phyloP scores from a whole-genome alignment of 2,888 invertebrate genomes.

The Idaea aversata region DNA sequence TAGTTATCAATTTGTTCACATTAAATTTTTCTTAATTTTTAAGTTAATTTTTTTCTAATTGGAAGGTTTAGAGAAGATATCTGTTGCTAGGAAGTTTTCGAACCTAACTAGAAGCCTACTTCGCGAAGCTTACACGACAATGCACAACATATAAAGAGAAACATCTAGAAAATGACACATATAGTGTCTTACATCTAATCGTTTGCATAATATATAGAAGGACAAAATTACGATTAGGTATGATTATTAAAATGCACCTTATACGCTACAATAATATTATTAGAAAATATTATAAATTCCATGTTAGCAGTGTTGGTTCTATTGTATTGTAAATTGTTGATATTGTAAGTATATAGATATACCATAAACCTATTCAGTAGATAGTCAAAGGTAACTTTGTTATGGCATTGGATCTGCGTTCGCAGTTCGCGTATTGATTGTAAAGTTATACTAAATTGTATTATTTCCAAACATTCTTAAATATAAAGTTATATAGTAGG shows the following conservation, averaged over 20 bases:
- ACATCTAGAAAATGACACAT: slow-evolving; percentile 71
- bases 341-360: background rate
- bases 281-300: slow-evolving; percentile 57
- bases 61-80: slow-evolving; percentile 74
- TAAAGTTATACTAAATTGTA: slow-evolving; percentile 43
- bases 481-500: slow-evolving; percentile 27
- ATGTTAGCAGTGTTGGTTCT: slow-evolving; percentile 31
- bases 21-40: slow-evolving; percentile 56
- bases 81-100: slow-evolving; percentile 74
- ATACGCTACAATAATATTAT: slow-evolving; percentile 66
- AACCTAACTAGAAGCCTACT: slow-evolving; percentile 75
- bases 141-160: slow-evolving; percentile 72
- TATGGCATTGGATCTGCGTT: slow-evolving; percentile 5
- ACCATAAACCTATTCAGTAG: slow-evolving; percentile 10
- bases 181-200: slow-evolving; percentile 65
- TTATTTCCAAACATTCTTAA: slow-evolving; percentile 51
- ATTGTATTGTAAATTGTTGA: slow-evolving; percentile 16
- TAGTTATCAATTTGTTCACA: slow-evolving; percentile 54
- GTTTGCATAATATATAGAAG: slow-evolving; percentile 68
- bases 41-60: slow-evolving; percentile 64
- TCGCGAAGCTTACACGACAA: slow-evolving; percentile 71
- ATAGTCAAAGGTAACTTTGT: slow-evolving; percentile 46
- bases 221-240: slow-evolving; percentile 67
- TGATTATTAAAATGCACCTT: slow-evolving; percentile 74
- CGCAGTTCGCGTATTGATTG: slow-evolving; percentile 29